A percentile compares a stretch with the other conserved stretches of the same genome.
These are phyloP conservation scores for Liopterus haemorrhoidalis DNA, from an alignment of 2,888 invertebrate species.

Conservation along the genomic window DNA sequence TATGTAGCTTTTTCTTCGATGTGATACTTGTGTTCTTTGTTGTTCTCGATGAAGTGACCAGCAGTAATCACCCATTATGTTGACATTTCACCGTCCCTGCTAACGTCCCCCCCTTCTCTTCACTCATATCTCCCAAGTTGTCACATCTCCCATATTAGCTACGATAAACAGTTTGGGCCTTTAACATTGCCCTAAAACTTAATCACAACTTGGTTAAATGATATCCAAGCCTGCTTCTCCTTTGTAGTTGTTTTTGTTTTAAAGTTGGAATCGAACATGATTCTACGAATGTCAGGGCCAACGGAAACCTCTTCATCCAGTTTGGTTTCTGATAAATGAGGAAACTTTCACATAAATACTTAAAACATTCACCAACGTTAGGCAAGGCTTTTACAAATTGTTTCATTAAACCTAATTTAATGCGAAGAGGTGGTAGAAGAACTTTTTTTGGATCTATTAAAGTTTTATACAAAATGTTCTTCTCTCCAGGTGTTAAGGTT, in stretches of 20 bases:
- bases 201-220: constrained; percentile 16
- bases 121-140: constrained; percentile 13
- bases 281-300: constrained; percentile 11
- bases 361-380: constrained; percentile 5
- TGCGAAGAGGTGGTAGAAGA: constrained; percentile 11
- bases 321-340: constrained; percentile 10
- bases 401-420: too few relatives aligned
- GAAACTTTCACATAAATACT: constrained; percentile 12
- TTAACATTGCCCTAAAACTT: constrained; percentile 12
- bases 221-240: constrained; percentile 11
- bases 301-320: too few relatives aligned
- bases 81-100: constrained; percentile 13
- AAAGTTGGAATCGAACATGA: constrained; percentile 15
- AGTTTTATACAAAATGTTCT: too few relatives aligned
- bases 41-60: too few relatives aligned
- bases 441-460: too few relatives aligned
- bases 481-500: constrained; percentile 2
- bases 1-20: too few relatives aligned
- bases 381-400: constrained; percentile 10
- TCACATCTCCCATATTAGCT: constrained; percentile 10
- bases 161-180: constrained; percentile 5
- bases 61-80: too few relatives aligned
- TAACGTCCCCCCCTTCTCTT: constrained; percentile 10
- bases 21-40: too few relatives aligned
- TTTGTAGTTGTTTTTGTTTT: constrained; percentile 14